A percentile compares a stretch with the other conserved stretches of the same genome.
phyloP scores from a whole-genome alignment of 2,797 vertebrate genomes.

The Caiman crocodilus region DNA sequence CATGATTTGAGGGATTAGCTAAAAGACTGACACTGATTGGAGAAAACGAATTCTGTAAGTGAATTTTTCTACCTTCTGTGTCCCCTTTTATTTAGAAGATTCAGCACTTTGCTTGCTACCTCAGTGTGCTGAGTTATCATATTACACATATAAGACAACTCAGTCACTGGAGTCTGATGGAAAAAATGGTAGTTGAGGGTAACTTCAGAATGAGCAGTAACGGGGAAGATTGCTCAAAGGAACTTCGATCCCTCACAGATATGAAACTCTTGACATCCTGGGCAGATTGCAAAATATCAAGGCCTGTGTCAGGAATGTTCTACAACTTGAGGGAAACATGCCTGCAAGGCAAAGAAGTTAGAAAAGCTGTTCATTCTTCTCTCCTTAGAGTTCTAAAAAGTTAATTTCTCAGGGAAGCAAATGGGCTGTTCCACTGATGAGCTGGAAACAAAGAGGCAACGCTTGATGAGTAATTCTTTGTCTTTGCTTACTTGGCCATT shows the following conservation, averaged over 20 bases:
- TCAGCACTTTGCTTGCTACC: neutral
- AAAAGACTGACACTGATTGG: neutral
- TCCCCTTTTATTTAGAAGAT: neutral
- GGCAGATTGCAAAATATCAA: neutral
- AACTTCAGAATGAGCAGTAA: neutral
- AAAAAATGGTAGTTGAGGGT: neutral
- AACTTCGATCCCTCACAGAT: neutral
- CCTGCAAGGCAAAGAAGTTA: neutral
- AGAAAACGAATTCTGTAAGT: neutral
- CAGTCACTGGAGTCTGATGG: neutral
- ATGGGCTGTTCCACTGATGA: neutral
- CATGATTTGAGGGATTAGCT: neutral
- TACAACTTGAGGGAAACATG: neutral
- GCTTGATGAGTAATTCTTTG: neutral
- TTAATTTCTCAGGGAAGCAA: neutral
- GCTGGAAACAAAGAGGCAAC: neutral
- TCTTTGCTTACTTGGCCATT: neutral
- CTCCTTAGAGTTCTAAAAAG: neutral
- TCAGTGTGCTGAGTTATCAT: neutral
- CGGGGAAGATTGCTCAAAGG: neutral
- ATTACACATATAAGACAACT: neutral
- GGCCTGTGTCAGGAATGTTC: neutral
- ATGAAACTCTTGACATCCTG: neutral
- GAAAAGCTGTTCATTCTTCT: neutral
- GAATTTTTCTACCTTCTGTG: neutral